Evolutionary conservation across 2,113 vertebrate genomes (phyloP).

Genomic region (Neolamprologus cancellatus): DNA sequence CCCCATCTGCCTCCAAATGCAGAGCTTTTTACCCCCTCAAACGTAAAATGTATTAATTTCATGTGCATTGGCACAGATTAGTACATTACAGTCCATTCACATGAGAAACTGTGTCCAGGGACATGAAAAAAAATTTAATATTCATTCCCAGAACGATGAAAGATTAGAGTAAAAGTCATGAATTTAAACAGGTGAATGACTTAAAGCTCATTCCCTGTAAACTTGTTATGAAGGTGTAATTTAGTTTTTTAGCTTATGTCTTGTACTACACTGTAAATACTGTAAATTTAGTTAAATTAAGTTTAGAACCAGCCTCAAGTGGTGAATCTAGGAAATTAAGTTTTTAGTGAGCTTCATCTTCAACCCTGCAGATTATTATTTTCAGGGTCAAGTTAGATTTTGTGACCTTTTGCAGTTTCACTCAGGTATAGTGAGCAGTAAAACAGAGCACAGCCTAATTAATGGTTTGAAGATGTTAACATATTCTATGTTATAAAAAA

Average conservation of each 20-base stretch:
- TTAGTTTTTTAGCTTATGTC: background rate
- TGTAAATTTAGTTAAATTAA: background rate
- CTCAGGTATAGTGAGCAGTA: background rate
- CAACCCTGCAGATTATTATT: background rate
- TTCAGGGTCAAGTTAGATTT: background rate
- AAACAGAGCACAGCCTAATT: background rate
- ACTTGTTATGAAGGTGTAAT: background rate
- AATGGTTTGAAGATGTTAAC: background rate
- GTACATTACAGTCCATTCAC: background rate
- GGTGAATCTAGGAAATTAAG: background rate
- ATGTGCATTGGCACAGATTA: background rate
- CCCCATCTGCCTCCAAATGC: background rate
- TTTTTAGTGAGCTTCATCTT: background rate
- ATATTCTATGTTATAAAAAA: background rate
- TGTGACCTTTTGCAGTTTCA: background rate
- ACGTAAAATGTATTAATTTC: background rate
- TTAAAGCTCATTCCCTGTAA: background rate
- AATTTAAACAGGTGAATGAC: background rate
- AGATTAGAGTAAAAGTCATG: background rate
- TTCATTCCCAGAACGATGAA: background rate
- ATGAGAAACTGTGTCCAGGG: background rate
- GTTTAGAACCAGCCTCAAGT: background rate
- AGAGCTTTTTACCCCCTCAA: background rate
- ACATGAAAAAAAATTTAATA: background rate
- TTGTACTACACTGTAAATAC: background rate